Evolutionary conservation across 2,888 invertebrate species (phyloP).

Genomic region (Portevinia maculata): DNA sequence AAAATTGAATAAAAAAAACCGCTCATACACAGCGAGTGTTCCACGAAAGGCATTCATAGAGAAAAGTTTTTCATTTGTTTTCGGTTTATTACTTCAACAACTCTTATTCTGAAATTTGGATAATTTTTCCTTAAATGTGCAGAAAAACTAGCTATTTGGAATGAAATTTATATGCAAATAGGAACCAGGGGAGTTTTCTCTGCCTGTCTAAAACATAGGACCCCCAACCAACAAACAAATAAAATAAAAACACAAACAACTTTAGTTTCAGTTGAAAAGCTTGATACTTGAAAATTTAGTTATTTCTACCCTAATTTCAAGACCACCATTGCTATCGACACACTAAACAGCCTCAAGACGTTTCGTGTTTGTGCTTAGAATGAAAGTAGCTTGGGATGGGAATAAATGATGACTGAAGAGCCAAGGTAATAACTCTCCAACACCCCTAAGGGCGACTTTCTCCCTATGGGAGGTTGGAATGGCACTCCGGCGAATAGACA

Average conservation of each 20-base stretch:
- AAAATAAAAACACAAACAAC: slow-evolving; percentile 67
- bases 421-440: slow-evolving; percentile 67
- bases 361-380: slow-evolving; percentile 41
- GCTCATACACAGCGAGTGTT: slow-evolving; percentile 4
- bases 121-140: slow-evolving; percentile 70
- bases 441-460: slow-evolving; percentile 53
- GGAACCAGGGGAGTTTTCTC: slow-evolving; percentile 20
- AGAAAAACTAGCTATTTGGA: slow-evolving; percentile 63
- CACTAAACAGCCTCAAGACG: slow-evolving; percentile 49
- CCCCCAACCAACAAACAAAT: slow-evolving; percentile 60
- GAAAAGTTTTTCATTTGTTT: slow-evolving; percentile 58
- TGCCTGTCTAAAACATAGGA: background rate
- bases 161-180: slow-evolving; percentile 66
- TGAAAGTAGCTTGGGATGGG: slow-evolving; percentile 24
- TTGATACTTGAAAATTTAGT: slow-evolving; percentile 62
- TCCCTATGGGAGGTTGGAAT: slow-evolving; percentile 22
- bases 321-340: slow-evolving; percentile 2
- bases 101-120: slow-evolving; percentile 65
- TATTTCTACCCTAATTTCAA: slow-evolving; percentile 31
- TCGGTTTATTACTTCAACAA: slow-evolving; percentile 66
- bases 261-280: slow-evolving; percentile 64
- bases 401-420: slow-evolving; percentile 53
- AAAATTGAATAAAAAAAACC: slow-evolving; percentile 56
- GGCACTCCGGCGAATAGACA: slow-evolving; percentile 22
- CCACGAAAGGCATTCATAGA: slow-evolving; percentile 20